These are phyloP conservation scores for Salvelinus fontinalis DNA, from an alignment of 2,113 vertebrate species.

Conservation along the genomic window DNA sequence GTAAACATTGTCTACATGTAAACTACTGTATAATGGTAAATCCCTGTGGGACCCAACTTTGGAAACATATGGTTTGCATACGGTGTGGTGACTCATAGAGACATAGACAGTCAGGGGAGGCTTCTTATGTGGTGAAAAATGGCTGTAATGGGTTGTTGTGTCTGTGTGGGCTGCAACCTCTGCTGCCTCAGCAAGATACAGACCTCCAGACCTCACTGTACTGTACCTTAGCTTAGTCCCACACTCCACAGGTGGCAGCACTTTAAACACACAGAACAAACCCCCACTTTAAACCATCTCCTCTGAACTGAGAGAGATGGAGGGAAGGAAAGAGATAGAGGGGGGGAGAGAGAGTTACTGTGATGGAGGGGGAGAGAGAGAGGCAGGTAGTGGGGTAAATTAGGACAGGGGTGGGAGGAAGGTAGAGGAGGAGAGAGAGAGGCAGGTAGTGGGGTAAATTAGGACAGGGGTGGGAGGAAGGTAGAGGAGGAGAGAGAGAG, in stretches of 20 bases:
- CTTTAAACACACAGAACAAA: slow-evolving; percentile 1
- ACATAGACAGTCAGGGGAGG: slow-evolving; percentile 20
- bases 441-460: neutral
- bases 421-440: neutral
- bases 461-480: neutral
- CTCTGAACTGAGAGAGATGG: slow-evolving; percentile 13
- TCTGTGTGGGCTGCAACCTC: slow-evolving; percentile 14
- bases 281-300: slow-evolving; percentile 18
- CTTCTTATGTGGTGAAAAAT: slow-evolving; percentile 46
- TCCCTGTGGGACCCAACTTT: too few relatives aligned
- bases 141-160: slow-evolving; percentile 14
- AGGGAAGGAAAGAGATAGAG: neutral
- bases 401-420: neutral
- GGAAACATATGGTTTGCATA: slow-evolving; percentile 37
- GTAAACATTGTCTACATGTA: slow-evolving; percentile 32
- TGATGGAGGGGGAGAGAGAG: neutral
- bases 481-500: neutral
- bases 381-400: neutral
- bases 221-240: neutral
- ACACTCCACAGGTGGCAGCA: neutral
- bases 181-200: slow-evolving; percentile 30
- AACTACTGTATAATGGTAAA: slow-evolving; percentile 18
- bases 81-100: slow-evolving; percentile 24
- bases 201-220: slow-evolving; percentile 1
- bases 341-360: neutral